Conservation (phyloP, 2,113 vertebrate species). For the Rana temporaria region DNA sequence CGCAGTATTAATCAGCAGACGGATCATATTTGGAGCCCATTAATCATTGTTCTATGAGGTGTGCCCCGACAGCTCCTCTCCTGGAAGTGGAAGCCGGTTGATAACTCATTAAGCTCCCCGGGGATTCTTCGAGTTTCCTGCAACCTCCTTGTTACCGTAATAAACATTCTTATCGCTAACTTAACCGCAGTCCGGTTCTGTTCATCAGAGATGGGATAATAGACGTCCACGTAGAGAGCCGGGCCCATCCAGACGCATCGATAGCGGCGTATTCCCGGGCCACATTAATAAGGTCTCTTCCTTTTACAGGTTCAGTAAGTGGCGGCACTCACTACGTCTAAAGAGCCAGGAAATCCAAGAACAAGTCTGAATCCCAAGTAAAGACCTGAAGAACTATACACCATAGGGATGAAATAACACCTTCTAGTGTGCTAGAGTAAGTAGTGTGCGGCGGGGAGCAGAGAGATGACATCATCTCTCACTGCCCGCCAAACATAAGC, state of each 20-base stretch:
- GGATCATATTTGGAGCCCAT: conserved; percentile 19
- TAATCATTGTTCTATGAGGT: conserved; percentile 37
- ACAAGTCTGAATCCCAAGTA: no score
- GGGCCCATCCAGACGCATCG: background rate
- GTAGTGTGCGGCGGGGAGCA: no score
- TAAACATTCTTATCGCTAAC: background rate
- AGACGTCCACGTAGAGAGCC: background rate
- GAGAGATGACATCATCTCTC: no score
- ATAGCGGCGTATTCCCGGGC: background rate
- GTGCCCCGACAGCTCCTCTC: conserved; percentile 13
- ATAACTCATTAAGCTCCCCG: conserved; percentile 9
- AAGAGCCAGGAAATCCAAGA: no score
- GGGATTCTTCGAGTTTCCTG: background rate
- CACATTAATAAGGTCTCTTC: no score
- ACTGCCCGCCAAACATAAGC: no score
- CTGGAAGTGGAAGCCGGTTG: background rate
- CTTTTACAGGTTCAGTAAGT: no score
- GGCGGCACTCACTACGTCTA: no score
- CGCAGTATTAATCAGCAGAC: conserved; percentile 25
- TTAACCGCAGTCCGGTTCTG: background rate
- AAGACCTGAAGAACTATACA: no score
- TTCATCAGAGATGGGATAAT: background rate
- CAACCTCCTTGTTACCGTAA: background rate
- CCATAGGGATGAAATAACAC: no score
- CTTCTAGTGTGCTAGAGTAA: no score